Evolutionary conservation across 2,888 invertebrate genomes (phyloP).

Genomic region (Lobophora halterata): DNA sequence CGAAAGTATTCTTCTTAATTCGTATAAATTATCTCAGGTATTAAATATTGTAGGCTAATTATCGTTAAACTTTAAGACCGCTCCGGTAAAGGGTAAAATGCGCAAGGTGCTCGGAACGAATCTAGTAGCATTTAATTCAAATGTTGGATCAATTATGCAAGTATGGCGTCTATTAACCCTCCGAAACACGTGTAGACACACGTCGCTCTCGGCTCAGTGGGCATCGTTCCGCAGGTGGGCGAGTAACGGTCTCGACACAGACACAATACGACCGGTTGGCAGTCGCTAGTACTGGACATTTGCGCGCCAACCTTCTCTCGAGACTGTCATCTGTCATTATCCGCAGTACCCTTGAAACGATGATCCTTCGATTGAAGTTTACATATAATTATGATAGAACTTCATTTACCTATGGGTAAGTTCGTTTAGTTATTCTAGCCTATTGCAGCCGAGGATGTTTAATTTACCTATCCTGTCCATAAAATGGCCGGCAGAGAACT

Average conservation of each 20-base stretch:
- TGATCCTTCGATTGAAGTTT: too few species aligned
- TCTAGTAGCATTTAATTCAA: conserved; percentile 27
- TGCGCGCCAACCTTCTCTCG: conserved; percentile 40
- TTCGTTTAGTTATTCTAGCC: too few species aligned
- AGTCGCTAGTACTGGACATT: conserved; percentile 39
- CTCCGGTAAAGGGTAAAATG: conserved; percentile 19
- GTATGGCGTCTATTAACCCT: conserved; percentile 42
- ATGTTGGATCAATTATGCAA: conserved; percentile 38
- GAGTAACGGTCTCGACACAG: conserved; percentile 66
- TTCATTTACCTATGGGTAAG: too few species aligned
- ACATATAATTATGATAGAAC: too few species aligned
- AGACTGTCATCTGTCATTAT: conserved; percentile 24
- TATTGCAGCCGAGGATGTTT: conserved; percentile 25
- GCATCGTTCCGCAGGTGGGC: conserved; percentile 72
- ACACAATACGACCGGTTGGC: conserved; percentile 47
- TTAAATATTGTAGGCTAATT: conserved; percentile 17
- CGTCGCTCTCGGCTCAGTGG: conserved; percentile 75
- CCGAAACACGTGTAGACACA: conserved; percentile 49
- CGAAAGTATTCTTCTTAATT: too few species aligned
- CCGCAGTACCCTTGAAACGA: not conserved
- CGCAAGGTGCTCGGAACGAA: conserved; percentile 20
- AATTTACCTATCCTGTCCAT: conserved; percentile 40
- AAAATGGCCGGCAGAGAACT: conserved; percentile 23
- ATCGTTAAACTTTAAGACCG: conserved; percentile 12
- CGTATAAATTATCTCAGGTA: conserved; percentile 11